phyloP scores from a whole-genome alignment of 2,113 vertebrate species.

The Channa maculata region DNA sequence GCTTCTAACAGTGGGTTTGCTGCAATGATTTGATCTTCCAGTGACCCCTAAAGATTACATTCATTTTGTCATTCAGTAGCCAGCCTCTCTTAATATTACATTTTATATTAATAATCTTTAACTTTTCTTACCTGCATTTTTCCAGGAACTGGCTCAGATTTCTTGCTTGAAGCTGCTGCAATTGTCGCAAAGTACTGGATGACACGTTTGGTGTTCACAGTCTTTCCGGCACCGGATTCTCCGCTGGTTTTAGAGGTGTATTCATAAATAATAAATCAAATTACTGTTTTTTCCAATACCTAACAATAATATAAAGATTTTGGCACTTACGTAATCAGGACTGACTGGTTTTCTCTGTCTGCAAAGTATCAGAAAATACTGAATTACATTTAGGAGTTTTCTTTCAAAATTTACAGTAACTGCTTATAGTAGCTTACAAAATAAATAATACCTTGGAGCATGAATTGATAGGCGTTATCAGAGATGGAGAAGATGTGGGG shows the following conservation, averaged over 20 bases:
- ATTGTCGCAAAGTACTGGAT: conserved; percentile 98
- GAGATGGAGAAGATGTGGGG: conserved; percentile 84
- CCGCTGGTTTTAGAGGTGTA: conserved; percentile 76
- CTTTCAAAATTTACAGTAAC: conserved; percentile 20
- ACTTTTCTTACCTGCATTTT: conserved; percentile 86
- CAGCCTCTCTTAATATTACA: too few relatives aligned
- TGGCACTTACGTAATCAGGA: conserved; percentile 88
- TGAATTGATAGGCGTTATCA: conserved; percentile 82
- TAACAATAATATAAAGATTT: background rate
- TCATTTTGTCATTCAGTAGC: too few relatives aligned
- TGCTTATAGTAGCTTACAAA: background rate
- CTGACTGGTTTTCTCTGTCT: conserved; percentile 86
- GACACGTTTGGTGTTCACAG: conserved; percentile 95
- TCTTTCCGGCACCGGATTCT: conserved; percentile 97
- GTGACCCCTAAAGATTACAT: conserved; percentile 76
- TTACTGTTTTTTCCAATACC: background rate
- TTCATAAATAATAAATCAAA: conserved; percentile 31
- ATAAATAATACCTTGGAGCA: conserved; percentile 72
- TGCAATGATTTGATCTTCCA: conserved; percentile 87
- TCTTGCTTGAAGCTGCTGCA: conserved; percentile 83
- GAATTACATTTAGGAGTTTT: background rate
- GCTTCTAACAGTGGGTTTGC: conserved; percentile 87
- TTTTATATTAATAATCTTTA: too few relatives aligned
- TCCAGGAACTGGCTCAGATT: conserved; percentile 43
- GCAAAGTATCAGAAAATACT: conserved; percentile 53